Evolutionary conservation across 2,888 invertebrate genomes (phyloP), one percentile per base, ranked within the genome.

Genomic region (Lepetodrilus schrolli): DNA sequence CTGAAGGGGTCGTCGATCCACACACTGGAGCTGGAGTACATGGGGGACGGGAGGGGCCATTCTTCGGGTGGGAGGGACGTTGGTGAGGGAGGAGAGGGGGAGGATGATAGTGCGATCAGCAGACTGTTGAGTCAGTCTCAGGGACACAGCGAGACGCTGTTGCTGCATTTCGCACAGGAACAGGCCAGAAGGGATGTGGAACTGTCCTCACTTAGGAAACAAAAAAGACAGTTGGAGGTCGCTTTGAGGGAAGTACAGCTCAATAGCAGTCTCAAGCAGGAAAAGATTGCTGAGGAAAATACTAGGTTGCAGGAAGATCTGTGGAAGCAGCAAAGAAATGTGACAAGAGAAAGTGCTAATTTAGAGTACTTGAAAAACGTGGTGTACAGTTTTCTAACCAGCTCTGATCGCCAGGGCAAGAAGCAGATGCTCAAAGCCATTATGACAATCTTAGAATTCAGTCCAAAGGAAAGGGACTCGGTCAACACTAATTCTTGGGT

Each of bases 301-400:
- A 92, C 92, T 13, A 50, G 73, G n/a, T 76, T 90, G 50, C 93
- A 93, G 78, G 94, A 92, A 76, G 89, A 91, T 76, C 85, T 92
- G 1, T 85, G 89, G 51, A 89, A 91, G 66, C 80, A 90, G 17
- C 91, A 92, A 75, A 84, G 92, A 20, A 89, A 89, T 80, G 85
- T 86, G 47, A 94, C 95, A 1, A 78, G 95, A 0, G 95, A 96
- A 90, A 95, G 95, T 5, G 95, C 96, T 0, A 96, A 96, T 90
- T 91, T 96, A 47, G 96, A 96, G 89, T 97, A 97, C 88, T 90
- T 97, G 73, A 96, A 97, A 90, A 97, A 97, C 91, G 96, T 97
- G 3, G 94, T 96, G 70, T 93, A 96, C 70, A 95, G 95, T 77
- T 96, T 94, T 88, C 92, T 96, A 37, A 92, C 94, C 74, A 94